Conservation (phyloP, 2,113 vertebrate species). For the Ciconia boyciana region DNA sequence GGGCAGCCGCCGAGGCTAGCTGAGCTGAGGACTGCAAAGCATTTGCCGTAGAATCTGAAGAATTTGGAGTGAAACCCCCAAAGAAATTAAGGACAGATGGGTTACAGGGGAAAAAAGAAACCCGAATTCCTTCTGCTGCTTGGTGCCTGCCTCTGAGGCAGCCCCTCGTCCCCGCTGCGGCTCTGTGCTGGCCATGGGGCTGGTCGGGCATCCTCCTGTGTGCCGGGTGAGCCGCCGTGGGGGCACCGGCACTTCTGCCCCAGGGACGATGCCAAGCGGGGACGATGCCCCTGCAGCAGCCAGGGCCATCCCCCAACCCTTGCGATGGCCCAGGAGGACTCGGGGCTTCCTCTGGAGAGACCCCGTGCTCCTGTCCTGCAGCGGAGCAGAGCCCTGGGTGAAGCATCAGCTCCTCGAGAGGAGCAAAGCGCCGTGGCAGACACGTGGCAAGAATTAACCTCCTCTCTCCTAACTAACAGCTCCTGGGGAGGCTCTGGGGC, state of each 20-base stretch:
- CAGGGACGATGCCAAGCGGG: background rate
- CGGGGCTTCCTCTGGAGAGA: background rate
- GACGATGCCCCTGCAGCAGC: background rate
- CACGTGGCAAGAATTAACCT: background rate
- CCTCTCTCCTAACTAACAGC: background rate
- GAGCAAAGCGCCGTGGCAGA: background rate
- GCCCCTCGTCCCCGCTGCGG: rapidly evolving
- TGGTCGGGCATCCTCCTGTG: background rate
- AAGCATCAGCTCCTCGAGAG: background rate
- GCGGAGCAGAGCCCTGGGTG: rapidly evolving
- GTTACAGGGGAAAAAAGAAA: background rate
- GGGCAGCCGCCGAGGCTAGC: background rate
- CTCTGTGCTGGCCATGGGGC: background rate
- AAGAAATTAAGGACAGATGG: slow-evolving; percentile 69
- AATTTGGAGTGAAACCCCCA: slow-evolving; percentile 61
- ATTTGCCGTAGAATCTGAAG: slow-evolving; percentile 56
- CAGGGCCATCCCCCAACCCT: background rate
- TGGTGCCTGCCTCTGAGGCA: background rate
- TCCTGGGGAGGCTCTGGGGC: rapidly evolving
- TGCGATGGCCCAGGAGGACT: background rate
- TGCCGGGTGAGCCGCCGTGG: rapidly evolving
- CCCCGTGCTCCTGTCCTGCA: rapidly evolving
- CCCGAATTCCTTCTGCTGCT: background rate
- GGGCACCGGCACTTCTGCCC: background rate
- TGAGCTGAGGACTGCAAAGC: background rate